Conservation (phyloP, 2,113 vertebrate species). For the Embiotoca jacksoni region DNA sequence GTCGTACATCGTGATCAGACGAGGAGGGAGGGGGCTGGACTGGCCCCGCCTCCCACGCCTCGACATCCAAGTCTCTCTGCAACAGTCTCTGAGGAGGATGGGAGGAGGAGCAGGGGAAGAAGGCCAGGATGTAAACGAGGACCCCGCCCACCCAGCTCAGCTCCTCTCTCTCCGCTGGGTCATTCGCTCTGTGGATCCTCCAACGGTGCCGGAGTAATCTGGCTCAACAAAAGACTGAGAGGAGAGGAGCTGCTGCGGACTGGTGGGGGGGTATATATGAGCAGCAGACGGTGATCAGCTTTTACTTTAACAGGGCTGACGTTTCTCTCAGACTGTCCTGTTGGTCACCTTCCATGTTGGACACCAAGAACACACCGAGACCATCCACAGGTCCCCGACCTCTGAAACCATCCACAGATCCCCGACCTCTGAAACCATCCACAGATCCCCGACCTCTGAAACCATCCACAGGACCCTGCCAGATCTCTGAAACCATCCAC, state of each 20-base stretch:
- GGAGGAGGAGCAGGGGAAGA: slow-evolving; percentile 1
- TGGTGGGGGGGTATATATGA: no score
- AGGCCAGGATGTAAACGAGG: slow-evolving; percentile 63
- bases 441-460: no score
- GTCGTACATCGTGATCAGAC: slow-evolving; percentile 34
- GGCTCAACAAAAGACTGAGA: slow-evolving; percentile 5
- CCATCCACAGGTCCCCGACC: neutral
- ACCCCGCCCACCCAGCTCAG: slow-evolving; percentile 50
- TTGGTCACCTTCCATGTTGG: slow-evolving; percentile 45
- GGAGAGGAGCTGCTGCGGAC: slow-evolving; percentile 4
- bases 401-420: no score
- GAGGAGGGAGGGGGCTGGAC: slow-evolving; percentile 18
- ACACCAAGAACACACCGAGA: neutral
- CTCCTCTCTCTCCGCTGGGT: slow-evolving; percentile 31
- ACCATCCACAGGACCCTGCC: no score
- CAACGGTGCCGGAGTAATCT: slow-evolving; percentile 24
- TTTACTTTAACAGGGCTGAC: slow-evolving; percentile 10
- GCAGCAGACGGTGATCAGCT: slow-evolving; percentile 7
- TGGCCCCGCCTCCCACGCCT: slow-evolving; percentile 31
- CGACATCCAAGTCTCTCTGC: slow-evolving; percentile 48
- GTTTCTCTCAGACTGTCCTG: neutral
- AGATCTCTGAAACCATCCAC: no score
- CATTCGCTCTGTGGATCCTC: slow-evolving; percentile 34
- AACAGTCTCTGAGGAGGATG: slow-evolving; percentile 48
- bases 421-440: no score